Percentiles rank a stretch among this genome's conserved stretches.
Conservation (phyloP, 1,140 invertebrate genomes). For the Lasaia peninsularis region DNA sequence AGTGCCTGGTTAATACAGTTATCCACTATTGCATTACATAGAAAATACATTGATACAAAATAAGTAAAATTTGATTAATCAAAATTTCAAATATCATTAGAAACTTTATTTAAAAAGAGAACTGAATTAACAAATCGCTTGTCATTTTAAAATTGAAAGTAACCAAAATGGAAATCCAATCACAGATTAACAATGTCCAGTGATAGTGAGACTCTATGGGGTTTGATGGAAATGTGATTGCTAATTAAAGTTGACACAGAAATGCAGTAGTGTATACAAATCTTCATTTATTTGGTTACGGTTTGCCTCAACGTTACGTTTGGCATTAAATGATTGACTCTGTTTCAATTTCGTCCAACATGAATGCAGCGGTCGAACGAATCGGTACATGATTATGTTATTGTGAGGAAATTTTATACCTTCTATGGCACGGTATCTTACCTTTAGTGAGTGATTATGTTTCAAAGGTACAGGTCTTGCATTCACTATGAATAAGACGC, state of each 20-base stretch:
- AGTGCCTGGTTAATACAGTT: no score
- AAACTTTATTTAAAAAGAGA: slow-evolving; percentile 2
- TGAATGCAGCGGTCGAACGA: slow-evolving; percentile 68
- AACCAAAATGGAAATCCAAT: slow-evolving; percentile 58
- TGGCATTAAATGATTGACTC: slow-evolving; percentile 74
- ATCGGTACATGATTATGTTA: slow-evolving; percentile 72
- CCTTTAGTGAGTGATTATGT: slow-evolving; percentile 63
- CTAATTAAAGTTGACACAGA: slow-evolving; percentile 76
- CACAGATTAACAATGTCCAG: slow-evolving; percentile 45
- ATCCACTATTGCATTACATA: no score
- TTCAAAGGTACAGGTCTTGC: slow-evolving; percentile 45
- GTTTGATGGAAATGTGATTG: slow-evolving; percentile 70
- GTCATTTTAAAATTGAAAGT: slow-evolving; percentile 47
- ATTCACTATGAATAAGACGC: slow-evolving; percentile 63
- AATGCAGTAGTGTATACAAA: slow-evolving; percentile 66
- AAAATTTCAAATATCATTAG: no score
- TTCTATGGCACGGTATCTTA: slow-evolving; percentile 41
- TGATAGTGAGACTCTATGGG: slow-evolving; percentile 49
- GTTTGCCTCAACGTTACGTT: slow-evolving; percentile 65
- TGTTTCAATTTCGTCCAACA: slow-evolving; percentile 75
- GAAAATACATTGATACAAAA: no score
- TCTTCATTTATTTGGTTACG: slow-evolving; percentile 73
- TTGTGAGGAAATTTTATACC: slow-evolving; percentile 68
- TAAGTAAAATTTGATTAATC: no score
- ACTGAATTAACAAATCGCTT: slow-evolving; percentile 40